These are phyloP conservation scores for Morpho deidamia DNA, from an alignment of 2,888 invertebrate species.

Conservation along the genomic window DNA sequence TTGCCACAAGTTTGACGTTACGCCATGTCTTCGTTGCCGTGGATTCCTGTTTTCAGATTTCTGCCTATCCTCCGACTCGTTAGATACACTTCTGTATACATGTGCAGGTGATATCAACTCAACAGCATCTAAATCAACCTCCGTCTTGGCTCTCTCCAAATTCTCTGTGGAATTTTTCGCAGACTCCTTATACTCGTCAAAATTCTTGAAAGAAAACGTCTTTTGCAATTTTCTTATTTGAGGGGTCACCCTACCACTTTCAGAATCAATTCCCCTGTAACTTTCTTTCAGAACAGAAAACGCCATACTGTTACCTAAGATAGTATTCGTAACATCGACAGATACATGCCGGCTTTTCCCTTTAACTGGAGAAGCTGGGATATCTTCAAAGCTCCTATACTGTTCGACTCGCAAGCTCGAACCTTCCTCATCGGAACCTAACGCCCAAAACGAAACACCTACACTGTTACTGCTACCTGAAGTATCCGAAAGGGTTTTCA, in stretches of 20 bases:
- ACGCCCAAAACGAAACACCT: conserved; percentile 50
- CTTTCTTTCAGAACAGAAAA: conserved; percentile 50
- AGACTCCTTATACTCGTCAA: conserved; percentile 34
- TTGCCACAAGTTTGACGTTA: conserved; percentile 37
- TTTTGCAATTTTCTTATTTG: conserved; percentile 54
- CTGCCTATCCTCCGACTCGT: conserved; percentile 29
- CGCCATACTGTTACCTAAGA: conserved; percentile 39
- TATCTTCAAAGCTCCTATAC: conserved; percentile 63
- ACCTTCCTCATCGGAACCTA: conserved; percentile 39
- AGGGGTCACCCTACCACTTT: conserved; percentile 41
- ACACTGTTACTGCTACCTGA: conserved; percentile 30
- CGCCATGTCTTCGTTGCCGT: conserved; percentile 43
- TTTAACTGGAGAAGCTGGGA: conserved; percentile 55
- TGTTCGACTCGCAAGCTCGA: conserved; percentile 34
- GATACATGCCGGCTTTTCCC: conserved; percentile 67
- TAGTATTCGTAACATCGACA: conserved; percentile 37
- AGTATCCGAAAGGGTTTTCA: conserved; percentile 47
- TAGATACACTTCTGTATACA: conserved; percentile 42
- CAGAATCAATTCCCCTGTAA: conserved; percentile 48
- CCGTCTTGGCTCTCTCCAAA: conserved; percentile 28
- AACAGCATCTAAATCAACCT: conserved; percentile 24
- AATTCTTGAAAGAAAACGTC: conserved; percentile 45
- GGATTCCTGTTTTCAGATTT: conserved; percentile 21
- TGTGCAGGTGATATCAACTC: conserved; percentile 20
- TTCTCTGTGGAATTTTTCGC: conserved; percentile 32